Evolutionary conservation across 1,140 invertebrate species (phyloP).

Genomic region (Drosophila sucinea): DNA sequence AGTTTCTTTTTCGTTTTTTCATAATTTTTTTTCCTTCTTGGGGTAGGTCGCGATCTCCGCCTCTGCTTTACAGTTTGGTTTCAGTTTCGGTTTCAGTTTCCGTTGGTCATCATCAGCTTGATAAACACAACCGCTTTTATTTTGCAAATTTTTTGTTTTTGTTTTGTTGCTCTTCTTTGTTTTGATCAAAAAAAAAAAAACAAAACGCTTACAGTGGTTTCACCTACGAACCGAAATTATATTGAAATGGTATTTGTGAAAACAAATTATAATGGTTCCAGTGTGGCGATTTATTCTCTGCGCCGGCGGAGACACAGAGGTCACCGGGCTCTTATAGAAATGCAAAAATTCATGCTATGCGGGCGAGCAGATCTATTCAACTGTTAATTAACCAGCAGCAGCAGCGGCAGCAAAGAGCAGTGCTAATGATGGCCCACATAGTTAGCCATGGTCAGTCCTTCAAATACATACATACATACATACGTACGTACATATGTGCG

Average conservation of each 20-base stretch:
- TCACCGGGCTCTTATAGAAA: slow-evolving; percentile 53
- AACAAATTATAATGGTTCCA: background rate
- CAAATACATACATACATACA: background rate
- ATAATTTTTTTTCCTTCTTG: background rate
- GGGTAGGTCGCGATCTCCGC: slow-evolving; percentile 11
- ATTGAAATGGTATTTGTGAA: slow-evolving; percentile 5
- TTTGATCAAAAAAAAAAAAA: slow-evolving; percentile 28
- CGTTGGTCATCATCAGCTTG: slow-evolving; percentile 23
- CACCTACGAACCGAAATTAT: slow-evolving; percentile 1
- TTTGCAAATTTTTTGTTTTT: slow-evolving; percentile 13
- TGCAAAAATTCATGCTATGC: slow-evolving; percentile 55
- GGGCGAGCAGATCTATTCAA: slow-evolving; percentile 41
- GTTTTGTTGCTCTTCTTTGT: slow-evolving; percentile 48
- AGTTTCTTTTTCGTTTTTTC: background rate
- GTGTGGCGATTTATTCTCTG: slow-evolving; percentile 1
- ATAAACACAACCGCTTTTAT: background rate
- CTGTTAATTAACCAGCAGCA: slow-evolving; percentile 39
- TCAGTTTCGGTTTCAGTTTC: background rate
- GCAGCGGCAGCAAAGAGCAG: background rate
- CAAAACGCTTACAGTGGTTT: slow-evolving; percentile 42
- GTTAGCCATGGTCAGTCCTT: slow-evolving; percentile 35
- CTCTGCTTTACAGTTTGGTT: slow-evolving; percentile 10
- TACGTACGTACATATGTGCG: background rate
- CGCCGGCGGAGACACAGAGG: slow-evolving; percentile 40
- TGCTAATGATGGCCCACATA: slow-evolving; percentile 67